Base-by-base conservation (phyloP, 2,888 invertebrate genomes). In the Diaphora mendica region DNA sequence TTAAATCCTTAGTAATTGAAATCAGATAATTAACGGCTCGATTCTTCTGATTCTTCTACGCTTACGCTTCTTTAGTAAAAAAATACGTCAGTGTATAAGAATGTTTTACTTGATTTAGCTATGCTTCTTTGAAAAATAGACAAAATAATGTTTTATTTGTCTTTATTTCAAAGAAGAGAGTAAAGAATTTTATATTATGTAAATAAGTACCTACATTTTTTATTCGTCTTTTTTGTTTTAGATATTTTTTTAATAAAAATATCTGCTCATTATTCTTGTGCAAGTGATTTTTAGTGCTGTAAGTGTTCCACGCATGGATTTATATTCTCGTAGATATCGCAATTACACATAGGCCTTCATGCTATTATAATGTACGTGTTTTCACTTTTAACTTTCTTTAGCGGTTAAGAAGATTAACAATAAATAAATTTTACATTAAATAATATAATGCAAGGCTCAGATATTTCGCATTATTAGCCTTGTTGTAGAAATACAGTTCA, bases 341-440 rank as follows among this genome's bases (percentile, higher is more conserved):
- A 70, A 59, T 70, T 64, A 81, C 71, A 71, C 42, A 55, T 62
- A 74, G 69, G 68, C 77, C 75, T 84, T 84, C 76, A 73, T 82
- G 77, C 77, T 77, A 75, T 82, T 74, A 73, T 74, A 73, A 70
- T 76, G 67, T 69, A 68, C 65, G 51, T 76, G 71, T 75, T 82
- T 82, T 84, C 77, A 79, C 82, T 82, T 83, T 79, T 82, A 72
- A 76, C 80, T 79, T 84, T 76, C 33, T 68, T 81, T 74, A 65
- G 51, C 74, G 70, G 71, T 75, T 66, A 66, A 82, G 48, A 81
- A 67, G 1, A 55, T 64, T 3, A 26, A 59, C 26, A 59, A 59
- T 62, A 26, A 26, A 62, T 26, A 30, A 33, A 15, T 26, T 59
- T n/a, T 59, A 26, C 23, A 59, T 59, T 13, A 26, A 26, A 26